Evolutionary conservation across 1,140 invertebrate species (phyloP).

Genomic region (Procambarus virginalis): DNA sequence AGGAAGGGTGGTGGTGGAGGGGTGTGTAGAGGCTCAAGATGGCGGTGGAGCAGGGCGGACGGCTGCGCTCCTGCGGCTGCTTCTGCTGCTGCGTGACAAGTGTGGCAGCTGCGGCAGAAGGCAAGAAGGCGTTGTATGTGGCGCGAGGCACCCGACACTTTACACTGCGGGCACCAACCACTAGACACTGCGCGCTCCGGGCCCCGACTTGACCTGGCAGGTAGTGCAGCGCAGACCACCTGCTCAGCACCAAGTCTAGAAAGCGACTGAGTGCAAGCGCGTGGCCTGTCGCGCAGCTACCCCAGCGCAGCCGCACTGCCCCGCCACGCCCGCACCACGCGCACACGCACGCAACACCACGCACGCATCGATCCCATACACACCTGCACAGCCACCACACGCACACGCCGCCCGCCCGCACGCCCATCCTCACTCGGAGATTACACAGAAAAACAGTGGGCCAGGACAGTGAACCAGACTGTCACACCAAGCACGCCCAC

Average conservation of each 20-base stretch:
- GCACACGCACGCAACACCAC: slow-evolving; percentile 50
- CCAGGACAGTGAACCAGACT: background rate
- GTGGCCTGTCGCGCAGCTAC: slow-evolving; percentile 1
- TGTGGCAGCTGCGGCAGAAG: background rate
- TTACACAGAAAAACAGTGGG: background rate
- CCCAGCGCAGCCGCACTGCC: slow-evolving; percentile 59
- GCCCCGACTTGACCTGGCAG: slow-evolving; percentile 30
- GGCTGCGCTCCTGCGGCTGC: slow-evolving; percentile 40
- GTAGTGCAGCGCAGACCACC: slow-evolving; percentile 28
- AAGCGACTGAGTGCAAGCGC: slow-evolving; percentile 38
- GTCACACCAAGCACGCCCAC: background rate
- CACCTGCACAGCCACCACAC: slow-evolving; percentile 34
- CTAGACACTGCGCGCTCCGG: background rate
- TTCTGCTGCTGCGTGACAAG: slow-evolving; percentile 31
- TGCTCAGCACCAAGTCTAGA: slow-evolving; percentile 49
- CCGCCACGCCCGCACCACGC: slow-evolving; percentile 59
- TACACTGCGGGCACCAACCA: slow-evolving; percentile 34
- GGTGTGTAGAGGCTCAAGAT: slow-evolving; percentile 48
- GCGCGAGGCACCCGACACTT: background rate
- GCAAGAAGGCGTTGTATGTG: slow-evolving; percentile 9
- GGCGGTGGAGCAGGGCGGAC: slow-evolving; percentile 49
- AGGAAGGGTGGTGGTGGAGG: slow-evolving; percentile 11
- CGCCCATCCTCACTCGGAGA: slow-evolving; percentile 3
- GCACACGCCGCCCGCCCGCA: slow-evolving; percentile 13
- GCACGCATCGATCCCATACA: slow-evolving; percentile 47